Conservation (phyloP, 2,113 vertebrate species). For the Phyllostomus hastatus region DNA sequence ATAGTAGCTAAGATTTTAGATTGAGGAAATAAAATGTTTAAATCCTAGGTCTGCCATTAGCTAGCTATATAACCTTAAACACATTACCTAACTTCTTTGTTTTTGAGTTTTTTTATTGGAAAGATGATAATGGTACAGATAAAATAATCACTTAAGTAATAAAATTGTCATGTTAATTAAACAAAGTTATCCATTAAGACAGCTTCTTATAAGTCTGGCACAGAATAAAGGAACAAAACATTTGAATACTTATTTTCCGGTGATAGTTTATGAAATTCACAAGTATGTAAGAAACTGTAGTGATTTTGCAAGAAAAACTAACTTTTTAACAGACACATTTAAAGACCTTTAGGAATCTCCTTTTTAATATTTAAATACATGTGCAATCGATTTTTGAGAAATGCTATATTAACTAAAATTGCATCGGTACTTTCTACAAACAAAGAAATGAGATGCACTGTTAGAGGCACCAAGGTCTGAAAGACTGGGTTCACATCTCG, state of each 20-base stretch:
- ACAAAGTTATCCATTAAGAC: not conserved
- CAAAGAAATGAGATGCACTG: not conserved
- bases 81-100: not conserved
- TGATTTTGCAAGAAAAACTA: not conserved
- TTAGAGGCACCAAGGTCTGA: not conserved
- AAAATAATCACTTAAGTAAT: not conserved
- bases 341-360: not conserved
- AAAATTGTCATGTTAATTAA: not conserved
- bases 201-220: not conserved
- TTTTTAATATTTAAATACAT: not conserved
- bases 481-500: not conserved
- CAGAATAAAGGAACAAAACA: not conserved
- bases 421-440: not conserved
- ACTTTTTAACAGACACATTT: not conserved
- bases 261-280: not conserved
- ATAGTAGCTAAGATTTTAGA: not conserved
- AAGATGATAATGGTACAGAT: not conserved
- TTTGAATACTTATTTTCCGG: not conserved
- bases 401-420: not conserved
- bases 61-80: not conserved
- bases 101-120: not conserved
- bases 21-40: not conserved
- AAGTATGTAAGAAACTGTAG: not conserved
- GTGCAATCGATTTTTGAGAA: not conserved
- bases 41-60: not conserved